Percentiles rank a stretch among this genome's conserved stretches.
Evolutionary conservation across 2,113 vertebrate species (phyloP).

Genomic region (Gallinago jamesoni): DNA sequence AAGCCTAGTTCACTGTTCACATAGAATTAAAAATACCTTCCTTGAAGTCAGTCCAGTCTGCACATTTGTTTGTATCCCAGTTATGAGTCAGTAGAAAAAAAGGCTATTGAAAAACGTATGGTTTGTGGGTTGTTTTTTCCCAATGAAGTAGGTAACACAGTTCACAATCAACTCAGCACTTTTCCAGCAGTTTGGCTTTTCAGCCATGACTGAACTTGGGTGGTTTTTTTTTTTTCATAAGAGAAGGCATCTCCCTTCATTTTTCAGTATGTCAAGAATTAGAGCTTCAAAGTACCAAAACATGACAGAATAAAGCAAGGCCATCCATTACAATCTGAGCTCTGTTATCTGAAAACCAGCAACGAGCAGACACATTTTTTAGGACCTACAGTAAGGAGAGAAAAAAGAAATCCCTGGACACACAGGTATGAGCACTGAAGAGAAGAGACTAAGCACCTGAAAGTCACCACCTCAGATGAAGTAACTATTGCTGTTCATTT

Average conservation of each 20-base stretch:
- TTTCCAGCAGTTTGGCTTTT: neutral
- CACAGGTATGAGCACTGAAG: neutral
- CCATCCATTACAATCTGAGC: neutral
- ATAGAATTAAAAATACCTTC: neutral
- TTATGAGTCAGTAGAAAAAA: neutral
- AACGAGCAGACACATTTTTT: neutral
- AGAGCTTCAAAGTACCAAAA: neutral
- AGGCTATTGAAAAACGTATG: rapidly evolving
- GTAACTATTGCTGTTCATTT: neutral
- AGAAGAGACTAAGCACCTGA: neutral
- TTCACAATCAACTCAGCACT: neutral
- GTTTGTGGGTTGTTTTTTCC: neutral
- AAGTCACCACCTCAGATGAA: neutral
- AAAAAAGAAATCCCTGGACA: neutral
- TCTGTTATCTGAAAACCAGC: neutral
- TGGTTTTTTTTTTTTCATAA: too few species aligned
- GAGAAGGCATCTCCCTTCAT: rapidly evolving
- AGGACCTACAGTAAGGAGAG: neutral
- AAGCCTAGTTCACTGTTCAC: neutral
- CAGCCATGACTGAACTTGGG: neutral
- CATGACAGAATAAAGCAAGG: rapidly evolving
- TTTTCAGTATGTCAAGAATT: neutral
- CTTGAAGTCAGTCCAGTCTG: neutral
- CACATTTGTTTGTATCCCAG: neutral
- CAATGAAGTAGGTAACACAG: neutral